phyloP scores from a whole-genome alignment of 1,140 invertebrate species.

The Diorhabda elongata region DNA sequence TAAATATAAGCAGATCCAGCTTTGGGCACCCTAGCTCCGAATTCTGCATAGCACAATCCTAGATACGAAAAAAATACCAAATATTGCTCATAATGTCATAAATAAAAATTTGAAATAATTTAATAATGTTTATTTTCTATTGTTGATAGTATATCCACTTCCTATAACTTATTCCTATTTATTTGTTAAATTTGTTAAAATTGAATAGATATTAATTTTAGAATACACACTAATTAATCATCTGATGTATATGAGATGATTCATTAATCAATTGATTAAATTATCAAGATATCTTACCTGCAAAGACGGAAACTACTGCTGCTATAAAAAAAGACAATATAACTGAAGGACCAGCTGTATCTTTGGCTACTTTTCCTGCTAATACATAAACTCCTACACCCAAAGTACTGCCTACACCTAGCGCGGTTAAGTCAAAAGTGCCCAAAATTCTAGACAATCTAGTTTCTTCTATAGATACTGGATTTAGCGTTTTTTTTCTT shows the following conservation, averaged over 20 bases:
- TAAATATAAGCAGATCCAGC: slow-evolving; percentile 85
- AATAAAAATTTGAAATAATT: too few relatives aligned
- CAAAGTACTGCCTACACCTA: slow-evolving; percentile 81
- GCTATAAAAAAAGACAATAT: slow-evolving; percentile 80
- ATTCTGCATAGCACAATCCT: slow-evolving; percentile 85
- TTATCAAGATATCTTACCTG: slow-evolving; percentile 54
- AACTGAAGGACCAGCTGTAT: slow-evolving; percentile 76
- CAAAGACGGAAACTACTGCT: slow-evolving; percentile 78
- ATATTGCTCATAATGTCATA: neutral
- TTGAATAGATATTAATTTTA: too few relatives aligned
- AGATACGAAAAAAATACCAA: slow-evolving; percentile 32
- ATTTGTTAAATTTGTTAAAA: too few relatives aligned
- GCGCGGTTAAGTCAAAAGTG: slow-evolving; percentile 69
- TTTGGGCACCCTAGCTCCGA: slow-evolving; percentile 78
- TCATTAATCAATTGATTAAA: too few relatives aligned
- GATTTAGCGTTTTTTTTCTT: slow-evolving; percentile 50
- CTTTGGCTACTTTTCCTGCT: slow-evolving; percentile 77
- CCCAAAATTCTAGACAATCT: slow-evolving; percentile 64
- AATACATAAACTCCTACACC: slow-evolving; percentile 87
- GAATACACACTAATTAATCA: too few relatives aligned
- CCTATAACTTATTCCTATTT: too few relatives aligned
- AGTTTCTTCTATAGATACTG: slow-evolving; percentile 48
- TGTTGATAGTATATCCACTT: too few relatives aligned
- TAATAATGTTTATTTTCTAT: too few relatives aligned
- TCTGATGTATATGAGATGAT: too few relatives aligned